These are phyloP conservation scores for Apodemus sylvaticus DNA, from an alignment of 2,113 vertebrate species.

Conservation along the genomic window DNA sequence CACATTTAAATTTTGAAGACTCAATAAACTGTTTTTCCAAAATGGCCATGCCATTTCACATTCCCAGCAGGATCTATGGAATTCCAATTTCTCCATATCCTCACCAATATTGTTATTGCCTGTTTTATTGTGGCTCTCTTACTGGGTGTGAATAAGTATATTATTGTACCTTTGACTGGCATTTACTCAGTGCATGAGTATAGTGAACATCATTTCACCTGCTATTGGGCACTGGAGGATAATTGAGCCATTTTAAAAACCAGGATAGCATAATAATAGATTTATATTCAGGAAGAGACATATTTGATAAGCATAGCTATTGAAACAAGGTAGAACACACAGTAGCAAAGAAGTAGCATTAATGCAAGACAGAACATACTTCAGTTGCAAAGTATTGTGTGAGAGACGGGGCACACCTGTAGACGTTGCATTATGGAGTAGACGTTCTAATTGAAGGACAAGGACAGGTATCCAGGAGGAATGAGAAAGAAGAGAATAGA, in stretches of 20 bases:
- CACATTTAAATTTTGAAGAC: neutral
- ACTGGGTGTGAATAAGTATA: neutral
- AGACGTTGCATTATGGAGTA: neutral
- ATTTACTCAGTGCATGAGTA: neutral
- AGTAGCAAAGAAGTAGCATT: neutral
- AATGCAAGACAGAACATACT: neutral
- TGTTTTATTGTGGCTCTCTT: neutral
- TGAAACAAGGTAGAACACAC: neutral
- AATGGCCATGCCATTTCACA: neutral
- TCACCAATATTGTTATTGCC: neutral
- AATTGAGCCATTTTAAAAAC: neutral
- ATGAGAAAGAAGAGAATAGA: neutral
- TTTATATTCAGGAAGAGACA: neutral
- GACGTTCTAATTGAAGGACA: neutral
- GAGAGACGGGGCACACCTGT: neutral
- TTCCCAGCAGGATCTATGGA: neutral
- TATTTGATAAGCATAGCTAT: neutral
- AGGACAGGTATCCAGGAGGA: neutral
- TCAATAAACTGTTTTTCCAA: neutral
- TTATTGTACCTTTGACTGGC: neutral
- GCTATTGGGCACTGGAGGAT: neutral
- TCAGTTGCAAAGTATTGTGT: neutral
- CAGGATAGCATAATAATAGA: neutral
- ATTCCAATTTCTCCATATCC: neutral
- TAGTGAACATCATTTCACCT: neutral